Evolutionary conservation across 2,113 vertebrate genomes (phyloP).

Genomic region (Sorex fumeus): DNA sequence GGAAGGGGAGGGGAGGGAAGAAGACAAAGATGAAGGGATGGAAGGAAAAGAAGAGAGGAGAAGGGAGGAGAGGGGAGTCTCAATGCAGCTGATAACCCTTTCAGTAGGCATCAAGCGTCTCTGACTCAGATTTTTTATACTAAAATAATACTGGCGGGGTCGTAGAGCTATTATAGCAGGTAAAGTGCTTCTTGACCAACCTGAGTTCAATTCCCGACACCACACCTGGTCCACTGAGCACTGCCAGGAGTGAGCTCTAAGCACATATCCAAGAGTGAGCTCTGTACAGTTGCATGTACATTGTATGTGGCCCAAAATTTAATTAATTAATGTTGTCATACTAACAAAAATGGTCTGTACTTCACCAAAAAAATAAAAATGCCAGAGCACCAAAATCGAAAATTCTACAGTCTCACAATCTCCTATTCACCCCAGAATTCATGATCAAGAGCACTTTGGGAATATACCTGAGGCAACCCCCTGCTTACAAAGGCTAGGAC

Average conservation of each 20-base stretch:
- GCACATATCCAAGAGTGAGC: too few species aligned
- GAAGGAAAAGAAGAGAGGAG: not conserved
- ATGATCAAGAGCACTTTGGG: not conserved
- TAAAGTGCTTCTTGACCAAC: too few species aligned
- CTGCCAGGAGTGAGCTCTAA: too few species aligned
- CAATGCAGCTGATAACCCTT: constrained; percentile 5
- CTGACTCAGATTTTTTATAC: not conserved
- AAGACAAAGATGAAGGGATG: not conserved
- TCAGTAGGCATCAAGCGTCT: constrained; percentile 4
- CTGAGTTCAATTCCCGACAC: too few species aligned
- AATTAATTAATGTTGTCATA: constrained; percentile 37
- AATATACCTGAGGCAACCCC: not conserved
- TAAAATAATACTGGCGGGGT: constrained; percentile 15
- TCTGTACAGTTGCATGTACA: too few species aligned
- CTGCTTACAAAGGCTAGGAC: not conserved
- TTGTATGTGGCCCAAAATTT: not conserved
- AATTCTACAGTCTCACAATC: not conserved
- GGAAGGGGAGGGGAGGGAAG: not conserved
- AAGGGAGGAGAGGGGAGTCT: not conserved
- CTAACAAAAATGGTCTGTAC: constrained; percentile 17
- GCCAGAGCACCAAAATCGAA: constrained; percentile 23
- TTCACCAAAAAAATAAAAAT: not conserved
- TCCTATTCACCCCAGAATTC: not conserved
- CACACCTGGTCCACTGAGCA: too few species aligned
- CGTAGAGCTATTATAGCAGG: too few species aligned